These are phyloP conservation scores for Barypeithes pellucidus DNA, from an alignment of 2,888 invertebrate species.

Conservation along the genomic window DNA sequence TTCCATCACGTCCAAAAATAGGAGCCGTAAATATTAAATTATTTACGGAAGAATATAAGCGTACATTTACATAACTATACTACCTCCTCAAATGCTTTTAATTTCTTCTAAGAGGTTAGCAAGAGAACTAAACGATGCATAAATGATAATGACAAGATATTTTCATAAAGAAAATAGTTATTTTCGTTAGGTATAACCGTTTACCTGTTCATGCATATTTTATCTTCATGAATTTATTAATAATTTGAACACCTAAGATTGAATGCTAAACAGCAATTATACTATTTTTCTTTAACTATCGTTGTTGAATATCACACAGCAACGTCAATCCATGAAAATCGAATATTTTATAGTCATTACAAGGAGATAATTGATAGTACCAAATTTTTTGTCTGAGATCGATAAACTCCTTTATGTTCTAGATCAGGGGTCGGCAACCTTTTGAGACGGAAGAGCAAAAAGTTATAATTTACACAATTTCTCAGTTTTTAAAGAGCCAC, in stretches of 20 bases:
- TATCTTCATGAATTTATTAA: constrained; percentile 39
- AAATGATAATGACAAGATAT: constrained; percentile 8
- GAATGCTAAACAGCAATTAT: neutral
- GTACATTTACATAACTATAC: neutral
- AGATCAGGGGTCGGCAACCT: too few species aligned
- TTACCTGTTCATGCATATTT: constrained; percentile 48
- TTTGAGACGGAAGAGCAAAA: too few species aligned
- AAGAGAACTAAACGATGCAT: constrained; percentile 2
- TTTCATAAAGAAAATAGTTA: neutral
- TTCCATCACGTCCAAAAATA: too few species aligned
- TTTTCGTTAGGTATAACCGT: constrained; percentile 4
- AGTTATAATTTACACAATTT: too few species aligned
- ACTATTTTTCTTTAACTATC: too few species aligned
- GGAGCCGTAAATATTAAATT: neutral
- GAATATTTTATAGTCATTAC: too few species aligned
- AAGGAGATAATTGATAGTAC: too few species aligned
- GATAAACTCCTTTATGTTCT: too few species aligned
- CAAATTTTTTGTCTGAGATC: too few species aligned
- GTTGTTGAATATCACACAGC: too few species aligned
- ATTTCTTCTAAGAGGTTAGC: neutral
- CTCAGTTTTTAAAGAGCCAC: too few species aligned
- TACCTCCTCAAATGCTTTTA: neutral
- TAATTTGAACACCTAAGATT: neutral
- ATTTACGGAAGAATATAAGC: neutral
- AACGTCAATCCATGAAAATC: too few species aligned